Percentiles rank a stretch among this genome's conserved stretches.
Evolutionary conservation across 2,797 vertebrate species (phyloP).

Genomic region (Australoheros facetus): DNA sequence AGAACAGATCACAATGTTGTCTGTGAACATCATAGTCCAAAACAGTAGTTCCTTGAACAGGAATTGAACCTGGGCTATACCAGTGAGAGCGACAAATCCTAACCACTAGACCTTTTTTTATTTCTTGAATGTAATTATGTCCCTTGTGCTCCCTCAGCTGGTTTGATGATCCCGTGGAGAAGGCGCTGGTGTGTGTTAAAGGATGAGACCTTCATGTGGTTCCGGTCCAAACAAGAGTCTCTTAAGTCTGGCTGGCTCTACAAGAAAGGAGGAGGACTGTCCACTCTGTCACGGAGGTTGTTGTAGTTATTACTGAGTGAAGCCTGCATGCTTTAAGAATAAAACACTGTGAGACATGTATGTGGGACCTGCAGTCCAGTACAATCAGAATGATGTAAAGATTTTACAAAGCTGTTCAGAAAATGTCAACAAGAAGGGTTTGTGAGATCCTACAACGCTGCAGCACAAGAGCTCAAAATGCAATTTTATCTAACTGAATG

Average conservation of each 20-base stretch:
- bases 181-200: slow-evolving; percentile 94
- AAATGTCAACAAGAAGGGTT: not conserved
- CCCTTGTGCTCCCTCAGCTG: slow-evolving; percentile 74
- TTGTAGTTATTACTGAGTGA: slow-evolving; percentile 73
- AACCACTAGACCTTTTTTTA: slow-evolving; percentile 56
- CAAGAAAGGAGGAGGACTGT: slow-evolving; percentile 92
- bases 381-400: not conserved
- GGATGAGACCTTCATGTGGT: slow-evolving; percentile 97
- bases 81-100: slow-evolving; percentile 79
- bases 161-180: slow-evolving; percentile 93
- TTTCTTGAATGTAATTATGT: not conserved
- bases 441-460: not conserved
- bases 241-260: slow-evolving; percentile 94
- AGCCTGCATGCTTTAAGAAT: slow-evolving; percentile 55
- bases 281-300: slow-evolving; percentile 88
- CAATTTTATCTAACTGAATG: not conserved
- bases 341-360: not conserved
- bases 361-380: not conserved
- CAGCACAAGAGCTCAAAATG: not conserved
- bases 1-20: no score
- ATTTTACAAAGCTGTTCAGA: not conserved
- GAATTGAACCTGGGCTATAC: slow-evolving; percentile 78
- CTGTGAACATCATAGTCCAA: no score
- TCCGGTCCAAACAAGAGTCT: slow-evolving; percentile 94
- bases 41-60: slow-evolving; percentile 70